Evolutionary conservation across 53 echinoderm and acorn worm genomes (phyloP), one percentile per base, ranked within the genome.

Genomic region (Holothuria scabra): DNA sequence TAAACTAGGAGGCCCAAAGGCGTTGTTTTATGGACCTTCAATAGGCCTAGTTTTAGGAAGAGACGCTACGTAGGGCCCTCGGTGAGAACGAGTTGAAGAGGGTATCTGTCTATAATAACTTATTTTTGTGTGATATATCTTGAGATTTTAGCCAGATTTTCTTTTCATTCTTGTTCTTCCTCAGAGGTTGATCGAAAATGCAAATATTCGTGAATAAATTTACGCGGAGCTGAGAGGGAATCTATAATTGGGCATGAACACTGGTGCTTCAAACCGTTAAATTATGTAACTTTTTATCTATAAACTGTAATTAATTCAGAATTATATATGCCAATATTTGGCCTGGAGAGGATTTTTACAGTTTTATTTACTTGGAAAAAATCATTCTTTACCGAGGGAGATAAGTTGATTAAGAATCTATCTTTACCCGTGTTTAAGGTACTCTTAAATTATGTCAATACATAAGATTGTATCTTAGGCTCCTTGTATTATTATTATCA

Each of bases 51-150:
- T 41, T 32, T 30, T 72, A 25, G 46, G 48, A 44, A 72, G 72
- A 72, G 72, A 24, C 52, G 14, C 52, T 52, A 14, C 52, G 52
- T 52, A 37, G 72, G 69, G 37, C 44, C 48, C 46, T 56, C 16
- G 78, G 59, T 19, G 21, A 52, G 78, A 58, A 78, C 28, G 56
- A 32, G 78, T 58, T 56, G 52, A 31, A 21, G 23, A 78, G 78
- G 48, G 78, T 14, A 78, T 56, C 78, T 58, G 58, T 28, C 78
- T 78, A 28, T 5, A 12, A 28, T 78, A 78, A 78, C 78, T 78
- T 78, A 78, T 78, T 78, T 78, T 78, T 78, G 78, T 78, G 78
- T 78, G 78, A 78, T 78, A 78, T 78, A 78, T 78, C 78, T 78
- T 12, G 58, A 78, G 52, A 52, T 52, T 52, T 52, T 52, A 52